Evolutionary conservation across 2,113 vertebrate genomes (phyloP).

Genomic region (Psittacula cyanocephala): DNA sequence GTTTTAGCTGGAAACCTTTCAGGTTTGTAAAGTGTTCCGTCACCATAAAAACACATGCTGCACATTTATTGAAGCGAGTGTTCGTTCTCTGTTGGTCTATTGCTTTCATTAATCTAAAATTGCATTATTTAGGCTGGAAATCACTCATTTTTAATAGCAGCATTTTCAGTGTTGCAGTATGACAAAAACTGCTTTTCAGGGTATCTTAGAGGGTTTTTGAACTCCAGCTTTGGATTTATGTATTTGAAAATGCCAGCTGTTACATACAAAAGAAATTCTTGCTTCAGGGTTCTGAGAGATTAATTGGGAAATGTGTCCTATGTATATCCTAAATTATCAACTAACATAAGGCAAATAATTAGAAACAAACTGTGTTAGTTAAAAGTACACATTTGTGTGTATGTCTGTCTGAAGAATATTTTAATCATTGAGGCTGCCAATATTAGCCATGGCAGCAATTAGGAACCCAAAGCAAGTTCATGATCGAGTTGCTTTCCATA

Average conservation of each 20-base stretch:
- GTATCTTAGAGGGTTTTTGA: not conserved
- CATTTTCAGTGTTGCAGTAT: not conserved
- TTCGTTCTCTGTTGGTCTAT: not conserved
- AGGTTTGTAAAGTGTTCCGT: not conserved
- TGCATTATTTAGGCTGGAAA: not conserved
- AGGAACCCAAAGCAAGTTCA: not conserved
- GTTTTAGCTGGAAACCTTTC: not conserved
- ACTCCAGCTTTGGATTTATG: not conserved
- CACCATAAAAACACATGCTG: not conserved
- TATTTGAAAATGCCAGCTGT: constrained; percentile 1
- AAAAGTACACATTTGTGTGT: not conserved
- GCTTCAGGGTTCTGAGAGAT: not conserved
- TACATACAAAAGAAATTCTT: not conserved
- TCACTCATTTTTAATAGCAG: not conserved
- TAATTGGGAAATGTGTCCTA: constrained; percentile 32
- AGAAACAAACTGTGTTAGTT: constrained; percentile 12
- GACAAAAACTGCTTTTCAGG: not conserved
- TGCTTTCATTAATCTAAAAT: not conserved
- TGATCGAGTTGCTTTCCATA: not conserved
- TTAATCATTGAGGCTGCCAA: not conserved
- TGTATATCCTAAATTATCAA: not conserved
- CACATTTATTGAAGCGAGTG: not conserved
- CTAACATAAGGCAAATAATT: constrained; percentile 47
- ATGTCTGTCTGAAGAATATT: not conserved
- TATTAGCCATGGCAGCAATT: not conserved